Percentiles rank a stretch among this genome's conserved stretches.
These are phyloP conservation scores for Dorcus hopei DNA, from an alignment of 2,888 invertebrate genomes.

Conservation along the genomic window DNA sequence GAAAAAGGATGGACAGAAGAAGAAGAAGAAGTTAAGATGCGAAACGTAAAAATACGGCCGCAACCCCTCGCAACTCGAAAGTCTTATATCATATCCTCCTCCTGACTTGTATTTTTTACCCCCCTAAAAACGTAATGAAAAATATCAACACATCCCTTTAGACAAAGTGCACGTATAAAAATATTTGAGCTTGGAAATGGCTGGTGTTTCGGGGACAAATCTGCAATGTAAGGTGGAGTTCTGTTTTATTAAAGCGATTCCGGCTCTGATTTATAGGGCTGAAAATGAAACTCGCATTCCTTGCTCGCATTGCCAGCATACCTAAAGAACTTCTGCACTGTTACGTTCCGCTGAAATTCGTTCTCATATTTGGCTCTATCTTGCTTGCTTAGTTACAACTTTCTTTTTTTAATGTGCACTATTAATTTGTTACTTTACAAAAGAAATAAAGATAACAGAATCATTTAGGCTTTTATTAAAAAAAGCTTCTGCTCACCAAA, in stretches of 20 bases:
- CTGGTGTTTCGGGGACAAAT: conserved; percentile 36
- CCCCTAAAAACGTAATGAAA: conserved; percentile 34
- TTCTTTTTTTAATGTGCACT: too few species aligned
- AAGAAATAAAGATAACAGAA: too few species aligned
- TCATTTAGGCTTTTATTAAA: too few species aligned
- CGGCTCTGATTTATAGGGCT: conserved; percentile 46
- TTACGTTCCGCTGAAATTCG: background rate
- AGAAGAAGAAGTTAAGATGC: conserved; percentile 21
- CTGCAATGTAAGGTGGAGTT: conserved; percentile 32
- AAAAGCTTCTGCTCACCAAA: too few species aligned
- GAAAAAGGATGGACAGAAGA: conserved; percentile 19
- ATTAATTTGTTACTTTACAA: too few species aligned
- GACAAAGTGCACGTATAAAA: conserved; percentile 49
- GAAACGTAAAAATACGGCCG: conserved; percentile 27
- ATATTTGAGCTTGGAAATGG: conserved; percentile 47
- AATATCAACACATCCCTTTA: conserved; percentile 41
- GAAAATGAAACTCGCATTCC: conserved; percentile 49
- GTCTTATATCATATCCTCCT: conserved; percentile 29
- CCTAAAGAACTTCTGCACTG: conserved; percentile 38
- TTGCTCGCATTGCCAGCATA: conserved; percentile 45
- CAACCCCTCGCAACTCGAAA: conserved; percentile 23
- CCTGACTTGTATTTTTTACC: conserved; percentile 29
- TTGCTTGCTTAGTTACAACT: too few species aligned
- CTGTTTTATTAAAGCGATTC: conserved; percentile 49
- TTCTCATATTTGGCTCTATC: background rate